phyloP scores from a whole-genome alignment of 2,797 vertebrate genomes.

The Melanotaenia trifasciata region DNA sequence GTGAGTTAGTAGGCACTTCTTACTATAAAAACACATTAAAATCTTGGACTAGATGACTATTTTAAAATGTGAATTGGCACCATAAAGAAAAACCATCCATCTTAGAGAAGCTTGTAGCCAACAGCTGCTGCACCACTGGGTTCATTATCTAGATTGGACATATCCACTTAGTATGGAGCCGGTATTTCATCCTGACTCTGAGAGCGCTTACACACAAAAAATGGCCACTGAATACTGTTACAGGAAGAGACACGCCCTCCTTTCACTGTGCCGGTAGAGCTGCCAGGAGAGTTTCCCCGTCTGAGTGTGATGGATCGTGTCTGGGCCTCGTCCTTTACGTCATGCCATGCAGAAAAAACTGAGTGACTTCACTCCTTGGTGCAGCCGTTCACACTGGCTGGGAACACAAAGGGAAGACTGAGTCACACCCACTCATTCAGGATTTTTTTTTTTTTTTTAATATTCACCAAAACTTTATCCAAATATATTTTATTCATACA shows the following conservation, averaged over 20 bases:
- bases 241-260: slow-evolving; percentile 29
- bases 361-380: slow-evolving; percentile 48
- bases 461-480: not conserved
- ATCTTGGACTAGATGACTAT: not conserved
- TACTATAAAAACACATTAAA: too few relatives aligned
- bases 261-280: not conserved
- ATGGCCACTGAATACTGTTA: slow-evolving; percentile 1
- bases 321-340: slow-evolving; percentile 64
- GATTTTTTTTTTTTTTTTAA: not conserved
- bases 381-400: not conserved
- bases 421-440: too few relatives aligned
- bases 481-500: too few relatives aligned
- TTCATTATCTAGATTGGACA: slow-evolving; percentile 50
- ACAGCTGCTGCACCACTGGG: slow-evolving; percentile 19
- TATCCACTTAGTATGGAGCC: slow-evolving; percentile 27
- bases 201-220: not conserved
- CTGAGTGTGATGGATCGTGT: slow-evolving; percentile 69
- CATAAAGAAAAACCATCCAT: slow-evolving; percentile 23
- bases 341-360: slow-evolving; percentile 45
- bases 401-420: not conserved
- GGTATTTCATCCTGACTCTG: slow-evolving; percentile 27
- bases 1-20: too few relatives aligned
- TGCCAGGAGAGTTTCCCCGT: slow-evolving; percentile 53
- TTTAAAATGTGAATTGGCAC: slow-evolving; percentile 20
- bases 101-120: slow-evolving; percentile 13